These are phyloP conservation scores for Spongia lamella DNA, from an alignment of 37 sponge, comb jelly and placozoan species.

Conservation along the genomic window DNA sequence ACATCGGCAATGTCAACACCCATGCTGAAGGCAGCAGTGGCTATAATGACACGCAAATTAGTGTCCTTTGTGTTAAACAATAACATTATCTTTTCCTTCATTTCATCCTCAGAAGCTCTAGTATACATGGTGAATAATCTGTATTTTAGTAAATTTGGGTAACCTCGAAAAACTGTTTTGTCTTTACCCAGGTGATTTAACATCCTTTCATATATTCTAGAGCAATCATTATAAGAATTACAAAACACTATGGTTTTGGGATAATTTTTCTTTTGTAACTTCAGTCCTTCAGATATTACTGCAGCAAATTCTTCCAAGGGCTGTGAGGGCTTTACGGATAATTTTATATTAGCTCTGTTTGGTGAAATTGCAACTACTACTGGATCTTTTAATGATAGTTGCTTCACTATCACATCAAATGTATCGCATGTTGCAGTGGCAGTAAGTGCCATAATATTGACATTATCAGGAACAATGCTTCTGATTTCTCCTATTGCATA, in stretches of 20 bases:
- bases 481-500: too few species aligned
- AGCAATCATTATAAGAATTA: constrained; percentile 6
- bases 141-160: constrained; percentile 8
- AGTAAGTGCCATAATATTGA: too few species aligned
- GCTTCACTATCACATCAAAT: not conserved
- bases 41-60: not conserved
- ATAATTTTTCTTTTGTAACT: not conserved
- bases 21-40: too few species aligned
- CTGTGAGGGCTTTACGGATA: not conserved
- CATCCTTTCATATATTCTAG: constrained; percentile 4
- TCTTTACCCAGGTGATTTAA: not conserved
- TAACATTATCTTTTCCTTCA: constrained; percentile 19
- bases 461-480: too few species aligned
- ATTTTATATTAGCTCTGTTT: not conserved
- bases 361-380: constrained; percentile 31
- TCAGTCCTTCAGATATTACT: not conserved
- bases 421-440: too few species aligned
- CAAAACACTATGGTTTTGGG: constrained; percentile 30
- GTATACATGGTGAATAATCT: constrained; percentile 27
- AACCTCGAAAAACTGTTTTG: constrained; percentile 13
- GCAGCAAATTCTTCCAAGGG: not conserved
- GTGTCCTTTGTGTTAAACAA: not conserved
- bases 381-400: constrained; percentile 10
- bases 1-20: constrained; percentile 32
- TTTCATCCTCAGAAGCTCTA: not conserved